Evolutionary conservation across 2,113 vertebrate genomes (phyloP).

Genomic region (Phalacrocorax aristotelis): DNA sequence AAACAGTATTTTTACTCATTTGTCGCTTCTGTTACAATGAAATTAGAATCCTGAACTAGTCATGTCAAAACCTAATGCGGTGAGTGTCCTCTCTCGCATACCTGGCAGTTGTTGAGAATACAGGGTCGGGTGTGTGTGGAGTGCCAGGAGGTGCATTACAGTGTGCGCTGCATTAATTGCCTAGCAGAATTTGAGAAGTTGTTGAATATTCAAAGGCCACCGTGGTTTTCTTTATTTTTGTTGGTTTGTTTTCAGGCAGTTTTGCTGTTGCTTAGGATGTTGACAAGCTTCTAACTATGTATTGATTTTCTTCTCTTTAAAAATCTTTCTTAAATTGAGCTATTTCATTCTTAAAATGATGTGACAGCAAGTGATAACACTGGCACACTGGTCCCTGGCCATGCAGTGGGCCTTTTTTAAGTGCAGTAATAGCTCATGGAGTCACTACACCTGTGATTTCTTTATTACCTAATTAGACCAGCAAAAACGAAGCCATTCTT

Average conservation of each 20-base stretch:
- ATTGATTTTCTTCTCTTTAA: conserved; percentile 60
- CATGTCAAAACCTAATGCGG: background rate
- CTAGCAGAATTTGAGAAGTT: background rate
- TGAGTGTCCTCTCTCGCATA: background rate
- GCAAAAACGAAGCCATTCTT: background rate
- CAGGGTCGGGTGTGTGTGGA: background rate
- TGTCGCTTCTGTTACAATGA: background rate
- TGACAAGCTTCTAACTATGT: conserved; percentile 38
- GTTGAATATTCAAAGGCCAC: background rate
- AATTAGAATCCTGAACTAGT: background rate
- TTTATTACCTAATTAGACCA: conserved; percentile 31
- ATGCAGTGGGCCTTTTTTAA: background rate
- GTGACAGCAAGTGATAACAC: background rate
- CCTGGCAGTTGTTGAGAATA: background rate
- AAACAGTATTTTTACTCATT: background rate
- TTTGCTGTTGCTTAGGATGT: conserved; percentile 26
- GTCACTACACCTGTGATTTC: background rate
- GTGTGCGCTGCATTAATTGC: background rate
- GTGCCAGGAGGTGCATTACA: background rate
- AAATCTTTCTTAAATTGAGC: conserved; percentile 59
- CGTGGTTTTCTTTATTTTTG: background rate
- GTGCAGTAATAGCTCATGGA: background rate
- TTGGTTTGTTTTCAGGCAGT: conserved; percentile 15
- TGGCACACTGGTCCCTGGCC: background rate
- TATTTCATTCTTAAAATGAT: conserved; percentile 34